A percentile compares a stretch with the other conserved stretches of the same genome.
These are phyloP conservation scores for Nestor notabilis DNA, from an alignment of 2,113 vertebrate genomes.

Conservation along the genomic window DNA sequence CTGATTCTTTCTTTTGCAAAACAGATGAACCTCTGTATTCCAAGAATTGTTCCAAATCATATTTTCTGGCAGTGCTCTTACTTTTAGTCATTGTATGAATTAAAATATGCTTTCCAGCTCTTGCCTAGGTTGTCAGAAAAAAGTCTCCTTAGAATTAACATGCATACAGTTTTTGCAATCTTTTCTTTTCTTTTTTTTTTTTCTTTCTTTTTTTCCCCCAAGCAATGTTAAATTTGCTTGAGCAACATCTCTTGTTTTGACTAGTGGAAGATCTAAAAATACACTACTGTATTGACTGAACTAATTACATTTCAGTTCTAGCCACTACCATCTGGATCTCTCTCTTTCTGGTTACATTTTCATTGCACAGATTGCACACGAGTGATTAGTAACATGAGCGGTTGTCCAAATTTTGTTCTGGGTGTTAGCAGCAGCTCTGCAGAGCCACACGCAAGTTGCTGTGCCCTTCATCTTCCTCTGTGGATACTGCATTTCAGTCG, in stretches of 20 bases:
- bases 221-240: slow-evolving; percentile 54
- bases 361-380: slow-evolving; percentile 24
- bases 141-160: slow-evolving; percentile 51
- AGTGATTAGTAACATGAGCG: slow-evolving; percentile 12
- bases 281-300: slow-evolving; percentile 40
- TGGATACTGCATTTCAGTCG: fast-evolving
- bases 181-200: not conserved
- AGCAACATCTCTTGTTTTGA: slow-evolving; percentile 63
- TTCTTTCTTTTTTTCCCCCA: not conserved
- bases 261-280: slow-evolving; percentile 55
- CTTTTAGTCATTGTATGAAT: slow-evolving; percentile 74
- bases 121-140: slow-evolving; percentile 69
- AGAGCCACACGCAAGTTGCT: not conserved
- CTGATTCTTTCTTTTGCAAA: slow-evolving; percentile 73
- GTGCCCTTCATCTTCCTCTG: not conserved
- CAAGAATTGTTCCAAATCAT: slow-evolving; percentile 67
- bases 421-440: slow-evolving; percentile 18
- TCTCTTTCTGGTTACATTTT: slow-evolving; percentile 38
- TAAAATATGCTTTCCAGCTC: slow-evolving; percentile 68
- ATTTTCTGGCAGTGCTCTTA: slow-evolving; percentile 71
- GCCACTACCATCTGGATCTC: slow-evolving; percentile 45
- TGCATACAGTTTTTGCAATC: slow-evolving; percentile 50
- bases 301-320: slow-evolving; percentile 47
- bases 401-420: slow-evolving; percentile 32
- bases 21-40: slow-evolving; percentile 78